A percentile compares a stretch with the other conserved stretches of the same genome.
Evolutionary conservation across 2,888 invertebrate species (phyloP).

Genomic region (Oeneis ivallda): DNA sequence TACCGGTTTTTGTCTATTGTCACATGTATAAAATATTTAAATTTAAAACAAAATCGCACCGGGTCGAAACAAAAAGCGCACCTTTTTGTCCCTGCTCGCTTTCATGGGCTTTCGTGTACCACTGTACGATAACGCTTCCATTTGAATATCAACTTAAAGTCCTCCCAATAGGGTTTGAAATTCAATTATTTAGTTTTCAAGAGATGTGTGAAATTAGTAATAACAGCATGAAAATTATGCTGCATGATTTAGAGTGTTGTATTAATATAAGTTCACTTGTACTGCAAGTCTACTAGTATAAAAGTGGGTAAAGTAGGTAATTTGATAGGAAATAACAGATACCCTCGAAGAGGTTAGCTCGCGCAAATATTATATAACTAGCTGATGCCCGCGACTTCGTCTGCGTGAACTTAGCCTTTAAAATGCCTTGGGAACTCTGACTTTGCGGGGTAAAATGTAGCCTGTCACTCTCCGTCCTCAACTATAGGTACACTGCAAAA

Average conservation of each 20-base stretch:
- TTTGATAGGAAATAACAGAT: background rate
- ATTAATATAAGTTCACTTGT: slow-evolving; percentile 9
- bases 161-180: background rate
- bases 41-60: slow-evolving; percentile 74
- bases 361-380: no score
- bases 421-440: no score
- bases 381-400: no score
- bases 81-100: slow-evolving; percentile 59
- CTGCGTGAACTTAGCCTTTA: no score
- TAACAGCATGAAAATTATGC: slow-evolving; percentile 50
- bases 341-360: no score
- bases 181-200: slow-evolving; percentile 30
- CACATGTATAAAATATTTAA: slow-evolving; percentile 77
- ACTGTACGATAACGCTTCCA: slow-evolving; percentile 40
- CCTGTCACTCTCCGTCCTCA: no score
- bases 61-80: slow-evolving; percentile 73
- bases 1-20: slow-evolving; percentile 80
- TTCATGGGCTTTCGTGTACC: slow-evolving; percentile 41
- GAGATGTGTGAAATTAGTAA: slow-evolving; percentile 55
- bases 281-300: background rate
- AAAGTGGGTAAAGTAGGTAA: background rate
- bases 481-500: no score
- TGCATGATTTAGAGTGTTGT: slow-evolving; percentile 42
- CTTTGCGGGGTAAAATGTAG: no score
- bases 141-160: slow-evolving; percentile 38